phyloP scores from a whole-genome alignment of 2,888 invertebrate genomes.

The Cotesia congregata region DNA sequence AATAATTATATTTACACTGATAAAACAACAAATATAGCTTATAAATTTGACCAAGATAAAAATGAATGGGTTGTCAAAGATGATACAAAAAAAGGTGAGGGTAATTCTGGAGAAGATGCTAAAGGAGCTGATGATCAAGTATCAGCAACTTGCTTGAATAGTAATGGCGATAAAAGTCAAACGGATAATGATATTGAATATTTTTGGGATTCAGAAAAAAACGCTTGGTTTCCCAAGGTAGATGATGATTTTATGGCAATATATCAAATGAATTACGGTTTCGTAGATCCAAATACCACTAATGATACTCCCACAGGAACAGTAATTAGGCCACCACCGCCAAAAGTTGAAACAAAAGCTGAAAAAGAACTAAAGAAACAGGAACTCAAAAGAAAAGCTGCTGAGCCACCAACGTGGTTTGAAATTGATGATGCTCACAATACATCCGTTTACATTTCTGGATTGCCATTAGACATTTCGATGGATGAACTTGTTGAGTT shows the following conservation, averaged over 20 bases:
- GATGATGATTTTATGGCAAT: conserved; percentile 96
- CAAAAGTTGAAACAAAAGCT: conserved; percentile 45
- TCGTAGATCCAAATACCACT: conserved; percentile 75
- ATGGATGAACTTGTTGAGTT: conserved; percentile 91
- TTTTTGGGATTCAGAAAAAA: conserved; percentile 92
- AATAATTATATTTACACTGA: conserved; percentile 68
- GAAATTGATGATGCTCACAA: conserved; percentile 89
- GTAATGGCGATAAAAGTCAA: conserved; percentile 81
- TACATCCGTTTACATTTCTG: conserved; percentile 96
- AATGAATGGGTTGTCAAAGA: conserved; percentile 74
- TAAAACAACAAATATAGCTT: conserved; percentile 64
- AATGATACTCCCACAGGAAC: conserved; percentile 29
- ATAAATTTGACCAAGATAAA: conserved; percentile 75
- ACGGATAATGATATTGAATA: conserved; percentile 90
- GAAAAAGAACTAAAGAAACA: conserved; percentile 60
- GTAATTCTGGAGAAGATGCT: background rate
- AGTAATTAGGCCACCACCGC: conserved; percentile 51
- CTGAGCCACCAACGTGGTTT: conserved; percentile 86
- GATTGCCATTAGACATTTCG: conserved; percentile 89
- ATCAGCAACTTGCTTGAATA: too few relatives aligned
- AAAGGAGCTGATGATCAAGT: conserved; percentile 48
- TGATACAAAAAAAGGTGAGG: conserved; percentile 39
- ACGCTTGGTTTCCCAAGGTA: conserved; percentile 97
- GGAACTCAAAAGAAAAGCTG: conserved; percentile 71
- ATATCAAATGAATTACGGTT: conserved; percentile 96